Evolutionary conservation across 2,888 invertebrate species (phyloP).

Genomic region (Eristalis tenax): DNA sequence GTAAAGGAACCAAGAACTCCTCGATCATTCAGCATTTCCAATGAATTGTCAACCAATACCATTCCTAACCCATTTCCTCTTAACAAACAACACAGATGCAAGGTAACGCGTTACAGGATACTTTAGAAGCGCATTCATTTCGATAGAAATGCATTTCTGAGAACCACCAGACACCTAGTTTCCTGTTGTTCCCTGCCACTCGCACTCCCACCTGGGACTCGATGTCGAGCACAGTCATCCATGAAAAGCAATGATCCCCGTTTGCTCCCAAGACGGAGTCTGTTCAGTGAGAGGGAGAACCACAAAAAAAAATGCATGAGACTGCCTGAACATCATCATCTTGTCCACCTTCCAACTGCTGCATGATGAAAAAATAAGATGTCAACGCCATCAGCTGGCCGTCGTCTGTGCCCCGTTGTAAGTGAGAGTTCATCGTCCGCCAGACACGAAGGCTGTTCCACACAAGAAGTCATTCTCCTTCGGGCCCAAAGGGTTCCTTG

Average conservation of each 20-base stretch:
- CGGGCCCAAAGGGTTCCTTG: slow-evolving; percentile 63
- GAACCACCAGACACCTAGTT: not conserved
- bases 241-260: not conserved
- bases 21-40: not conserved
- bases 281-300: slow-evolving; percentile 28
- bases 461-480: slow-evolving; percentile 66
- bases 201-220: not conserved
- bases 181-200: not conserved
- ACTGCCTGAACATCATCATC: slow-evolving; percentile 32
- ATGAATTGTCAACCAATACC: not conserved
- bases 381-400: slow-evolving; percentile 72
- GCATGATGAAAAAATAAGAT: slow-evolving; percentile 63
- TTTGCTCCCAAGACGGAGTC: not conserved
- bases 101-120: not conserved
- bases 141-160: not conserved
- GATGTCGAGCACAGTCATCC: not conserved
- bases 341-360: slow-evolving; percentile 61
- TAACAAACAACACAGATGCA: not conserved
- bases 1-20: no score
- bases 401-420: slow-evolving; percentile 54
- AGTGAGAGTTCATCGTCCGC: slow-evolving; percentile 69
- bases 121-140: not conserved
- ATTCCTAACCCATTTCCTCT: not conserved
- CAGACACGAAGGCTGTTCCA: slow-evolving; percentile 61
- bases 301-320: not conserved